phyloP scores from a whole-genome alignment of 2,888 invertebrate genomes.

The Nomada hirtipes region DNA sequence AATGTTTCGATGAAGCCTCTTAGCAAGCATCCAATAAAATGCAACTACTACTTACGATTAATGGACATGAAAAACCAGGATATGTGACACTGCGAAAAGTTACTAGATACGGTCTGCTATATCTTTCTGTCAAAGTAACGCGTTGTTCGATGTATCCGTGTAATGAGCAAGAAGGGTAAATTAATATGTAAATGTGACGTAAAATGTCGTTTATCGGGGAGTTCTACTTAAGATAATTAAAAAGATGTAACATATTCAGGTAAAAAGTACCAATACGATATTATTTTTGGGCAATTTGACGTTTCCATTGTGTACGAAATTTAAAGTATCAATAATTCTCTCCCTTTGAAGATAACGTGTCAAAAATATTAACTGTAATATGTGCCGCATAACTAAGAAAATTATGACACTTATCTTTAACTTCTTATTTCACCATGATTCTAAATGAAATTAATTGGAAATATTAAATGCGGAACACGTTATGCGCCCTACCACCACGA shows the following conservation, averaged over 20 bases:
- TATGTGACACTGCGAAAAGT: constrained; percentile 59
- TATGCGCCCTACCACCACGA: neutral
- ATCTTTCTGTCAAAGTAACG: constrained; percentile 70
- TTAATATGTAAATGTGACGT: constrained; percentile 53
- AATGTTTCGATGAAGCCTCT: neutral
- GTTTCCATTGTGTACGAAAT: constrained; percentile 21
- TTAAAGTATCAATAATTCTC: constrained; percentile 39
- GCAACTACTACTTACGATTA: constrained; percentile 5
- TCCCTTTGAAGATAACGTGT: constrained; percentile 8
- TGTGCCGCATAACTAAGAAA: constrained; percentile 9
- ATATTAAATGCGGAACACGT: neutral
- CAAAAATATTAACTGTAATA: constrained; percentile 7
- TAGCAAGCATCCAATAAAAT: constrained; percentile 32
- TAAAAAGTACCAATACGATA: constrained; percentile 8
- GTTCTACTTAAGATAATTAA: constrained; percentile 25
- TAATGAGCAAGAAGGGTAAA: constrained; percentile 50
- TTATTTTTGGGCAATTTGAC: constrained; percentile 6
- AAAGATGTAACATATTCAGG: constrained; percentile 53
- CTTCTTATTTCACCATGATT: neutral
- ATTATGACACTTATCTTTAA: neutral
- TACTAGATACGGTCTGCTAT: constrained; percentile 73
- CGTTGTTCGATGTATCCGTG: constrained; percentile 55
- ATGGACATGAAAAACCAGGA: constrained; percentile 15
- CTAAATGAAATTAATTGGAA: neutral
- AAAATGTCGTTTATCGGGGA: constrained; percentile 41